Base-by-base conservation (phyloP, 2,888 invertebrate genomes). In the Parochlus steinenii region DNA sequence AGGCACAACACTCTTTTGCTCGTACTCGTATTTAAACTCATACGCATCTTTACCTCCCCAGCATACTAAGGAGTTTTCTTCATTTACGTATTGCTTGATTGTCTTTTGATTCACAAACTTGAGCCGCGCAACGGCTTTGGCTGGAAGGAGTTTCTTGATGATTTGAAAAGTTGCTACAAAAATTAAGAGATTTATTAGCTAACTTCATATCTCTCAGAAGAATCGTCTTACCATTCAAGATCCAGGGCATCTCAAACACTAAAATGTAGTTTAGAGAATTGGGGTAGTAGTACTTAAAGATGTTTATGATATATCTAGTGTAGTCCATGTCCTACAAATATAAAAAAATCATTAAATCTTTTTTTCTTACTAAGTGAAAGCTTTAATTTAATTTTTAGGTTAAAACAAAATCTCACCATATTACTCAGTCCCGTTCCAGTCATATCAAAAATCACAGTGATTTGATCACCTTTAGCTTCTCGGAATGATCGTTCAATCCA, bases 301-400 rank as follows among this genome's bases (percentile, higher is more conserved):
- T 65, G 15, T 71, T 73, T 43, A 93, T 87, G 41, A 92, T 62
- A 50, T 82, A 87, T 51, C 80, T 83, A 0, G 81, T 82, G 39
- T 90, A 69, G 18, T 92, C 92, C 76, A 92, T 76, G 52, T 95
- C 93, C n/a, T n/a, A n/a, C n/a, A n/a, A n/a, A n/a, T n/a, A n/a
- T n/a, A n/a, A n/a, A n/a, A n/a, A n/a, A n/a, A n/a, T n/a, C n/a
- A n/a, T n/a, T n/a, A n/a, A n/a, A n/a, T n/a, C n/a, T n/a, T n/a
- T n/a, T n/a, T n/a, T n/a, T n/a, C n/a, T n/a, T n/a, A n/a, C n/a
- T n/a, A n/a, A n/a, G n/a, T n/a, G n/a, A n/a, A n/a, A n/a, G n/a
- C n/a, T n/a, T n/a, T n/a, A n/a, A n/a, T n/a, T n/a, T n/a, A n/a
- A n/a, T n/a, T n/a, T n/a, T n/a, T n/a, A n/a, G n/a, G n/a, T n/a